Base-by-base conservation (phyloP, 2,113 vertebrate species). In the Syngnathus scovelli region DNA sequence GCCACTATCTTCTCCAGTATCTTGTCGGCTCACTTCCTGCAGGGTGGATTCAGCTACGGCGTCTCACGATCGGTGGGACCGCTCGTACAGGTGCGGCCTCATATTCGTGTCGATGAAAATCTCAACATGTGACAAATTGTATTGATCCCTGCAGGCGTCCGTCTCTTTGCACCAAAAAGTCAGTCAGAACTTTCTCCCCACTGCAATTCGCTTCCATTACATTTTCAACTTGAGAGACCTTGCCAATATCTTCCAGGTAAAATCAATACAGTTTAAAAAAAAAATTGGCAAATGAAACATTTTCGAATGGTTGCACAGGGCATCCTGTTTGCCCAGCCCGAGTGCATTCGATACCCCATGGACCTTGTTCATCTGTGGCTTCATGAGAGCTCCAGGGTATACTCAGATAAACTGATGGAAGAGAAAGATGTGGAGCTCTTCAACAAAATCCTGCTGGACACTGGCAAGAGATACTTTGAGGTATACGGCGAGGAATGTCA, bases 111-210 rank as follows among this genome's bases (percentile, higher is more conserved):
- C 13, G 5, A 36, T 49, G 13, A 27, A 21, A 51, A 18, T 16
- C 10, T 60, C 27, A 33, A 27, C 64, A 54, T 41, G 69, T 2
- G 61, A 18, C 33, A 37, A 64, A 49, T 69, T 63, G 33, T 1
- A 54, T 67, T 36, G 70, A 39, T 46, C 74, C 6, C 64, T 80
- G 49, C 84, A 92, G 90, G 87, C 83, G 73, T 76, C 88, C 54
- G 90, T 91, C 78, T 92, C 83, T 83, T 87, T 95, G 63, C 88
- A 93, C 79, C 92, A 92, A 83, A 94, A 95, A 89, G 90, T 90
- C 85, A 90, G 78, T 33, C 90, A 92, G 81, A 93, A 92, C 86
- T 93, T 95, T 76, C 87, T 94, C 38, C 89, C 86, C 16, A 92
- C 87, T 27, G 87, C 89, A 38, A 91, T 91, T 67, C 90, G 87